These are phyloP conservation scores for Jacana jacana DNA, from an alignment of 2,113 vertebrate genomes.

Conservation along the genomic window DNA sequence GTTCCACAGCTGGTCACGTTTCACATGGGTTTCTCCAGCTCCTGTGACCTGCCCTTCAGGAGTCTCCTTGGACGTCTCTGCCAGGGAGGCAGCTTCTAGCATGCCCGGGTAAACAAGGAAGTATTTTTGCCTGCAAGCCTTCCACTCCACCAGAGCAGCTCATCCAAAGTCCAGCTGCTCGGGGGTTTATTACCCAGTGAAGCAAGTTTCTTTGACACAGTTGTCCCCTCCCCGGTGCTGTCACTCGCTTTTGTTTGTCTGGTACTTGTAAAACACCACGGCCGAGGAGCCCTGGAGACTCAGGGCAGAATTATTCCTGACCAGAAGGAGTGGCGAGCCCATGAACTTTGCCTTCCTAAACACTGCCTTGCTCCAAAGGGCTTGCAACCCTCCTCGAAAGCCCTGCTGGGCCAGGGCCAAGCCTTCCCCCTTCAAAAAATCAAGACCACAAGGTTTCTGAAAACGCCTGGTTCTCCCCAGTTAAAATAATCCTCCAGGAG, in stretches of 20 bases:
- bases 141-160: not conserved
- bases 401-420: not conserved
- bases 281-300: not conserved
- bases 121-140: not conserved
- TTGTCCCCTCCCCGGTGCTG: not conserved
- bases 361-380: not conserved
- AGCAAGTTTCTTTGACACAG: not conserved
- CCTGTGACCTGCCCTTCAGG: not conserved
- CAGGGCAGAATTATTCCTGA: not conserved
- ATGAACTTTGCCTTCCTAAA: slow-evolving; percentile 41
- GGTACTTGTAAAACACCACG: not conserved
- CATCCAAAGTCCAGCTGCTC: slow-evolving; percentile 54
- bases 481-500: not conserved
- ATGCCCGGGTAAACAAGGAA: not conserved
- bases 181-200: not conserved
- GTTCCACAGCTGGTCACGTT: not conserved
- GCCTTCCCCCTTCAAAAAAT: not conserved
- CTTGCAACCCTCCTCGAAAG: not conserved
- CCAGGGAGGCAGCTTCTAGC: not conserved
- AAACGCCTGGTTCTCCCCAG: not conserved
- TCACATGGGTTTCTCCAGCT: not conserved
- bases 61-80: not conserved
- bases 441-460: not conserved
- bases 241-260: not conserved
- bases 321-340: not conserved